Evolutionary conservation across 2,113 vertebrate genomes (phyloP), one percentile per base, ranked within the genome.

Genomic region (Triplophysa tibetana): DNA sequence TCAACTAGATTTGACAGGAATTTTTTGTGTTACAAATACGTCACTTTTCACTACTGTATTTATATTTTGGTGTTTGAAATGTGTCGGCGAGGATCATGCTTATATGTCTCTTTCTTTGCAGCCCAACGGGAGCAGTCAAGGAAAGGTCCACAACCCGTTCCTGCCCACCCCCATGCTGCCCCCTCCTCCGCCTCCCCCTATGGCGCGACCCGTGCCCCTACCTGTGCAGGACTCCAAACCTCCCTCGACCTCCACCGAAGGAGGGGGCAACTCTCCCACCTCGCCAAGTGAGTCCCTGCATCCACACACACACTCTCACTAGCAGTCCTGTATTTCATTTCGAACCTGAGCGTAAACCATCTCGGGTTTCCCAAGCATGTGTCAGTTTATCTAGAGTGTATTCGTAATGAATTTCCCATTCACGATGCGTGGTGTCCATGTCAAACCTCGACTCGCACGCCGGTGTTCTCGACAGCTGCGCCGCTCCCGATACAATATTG

Each of bases 141-240:
- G 96, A 91, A 99, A 99, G 93, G 97, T 98, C 89, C 97, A 98
- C 95, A 99, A 98, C 93, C 97, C 97, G 86, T 98, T 99, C 93
- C 94, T 99, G 90, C 96, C 97, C 84, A 97, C 97, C 86, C 97
- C 97, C 86, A 99, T 99, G 97, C 94, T 99, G 94, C 97, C 97
- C 70, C 97, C 97, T 0, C 97, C 97, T 1, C 97, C 97, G 2
- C 97, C 97, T 29, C 97, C 97, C 81, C 97, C 97, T 19, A 98
- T 99, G 97, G 97, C 97, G 77, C 95, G 97, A 88, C 97, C 97
- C 83, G 97, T 99, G 91, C 97, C 97, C 86, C 94, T 98, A 92
- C 97, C 97, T 70, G 95, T 98, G 93, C 90, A 94, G 90, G 97
- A 98, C 93, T 95, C 96, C 90, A 99, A 99, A 93, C 97, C 97